Evolutionary conservation across 1,140 invertebrate genomes (phyloP), one percentile per base, ranked within the genome.

Genomic region (Argopecten irradians): DNA sequence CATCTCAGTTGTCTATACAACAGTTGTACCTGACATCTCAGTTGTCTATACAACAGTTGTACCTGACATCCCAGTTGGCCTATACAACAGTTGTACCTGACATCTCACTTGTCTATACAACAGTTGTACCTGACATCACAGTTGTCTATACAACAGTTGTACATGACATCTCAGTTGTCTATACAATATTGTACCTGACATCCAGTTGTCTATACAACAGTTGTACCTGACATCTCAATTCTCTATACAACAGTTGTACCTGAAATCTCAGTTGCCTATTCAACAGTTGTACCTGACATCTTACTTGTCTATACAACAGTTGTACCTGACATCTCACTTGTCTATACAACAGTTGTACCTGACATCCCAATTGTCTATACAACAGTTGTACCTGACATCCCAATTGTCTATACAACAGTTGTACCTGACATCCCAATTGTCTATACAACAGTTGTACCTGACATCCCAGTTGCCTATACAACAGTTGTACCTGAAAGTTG

Each of bases 241-340:
- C n/a, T n/a, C n/a, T n/a, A 22, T 46, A 46, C 43, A 46, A 46
- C 43, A 46, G 43, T 46, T 46, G 14, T 46, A 46, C 43, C 43
- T 46, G 43, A 46, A 11, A 46, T 39, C 36, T 39, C 36, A 16
- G 55, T n/a, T 71, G 8, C 28, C n/a, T 71, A 16, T 71, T 28
- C 55, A 71, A 71, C 55, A 71, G 55, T 71, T 71, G 22, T 71
- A 71, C n/a, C 55, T 71, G 55, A 71, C 55, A 71, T 71, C 55
- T 28, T 11, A n/a, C n/a, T n/a, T 71, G 22, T 71, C 55, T 71
- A 16, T 71, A 71, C 55, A 71, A 71, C 55, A n/a, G 55, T 71
- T 71, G 22, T 28, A 71, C 55, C 55, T 71, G 55, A 71, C 16
- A 28, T 28, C 55, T 28, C n/a, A n/a, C n/a, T n/a, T 71, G 22